These are phyloP conservation scores for Salminus brasiliensis DNA, from an alignment of 2,113 vertebrate species.

Conservation along the genomic window DNA sequence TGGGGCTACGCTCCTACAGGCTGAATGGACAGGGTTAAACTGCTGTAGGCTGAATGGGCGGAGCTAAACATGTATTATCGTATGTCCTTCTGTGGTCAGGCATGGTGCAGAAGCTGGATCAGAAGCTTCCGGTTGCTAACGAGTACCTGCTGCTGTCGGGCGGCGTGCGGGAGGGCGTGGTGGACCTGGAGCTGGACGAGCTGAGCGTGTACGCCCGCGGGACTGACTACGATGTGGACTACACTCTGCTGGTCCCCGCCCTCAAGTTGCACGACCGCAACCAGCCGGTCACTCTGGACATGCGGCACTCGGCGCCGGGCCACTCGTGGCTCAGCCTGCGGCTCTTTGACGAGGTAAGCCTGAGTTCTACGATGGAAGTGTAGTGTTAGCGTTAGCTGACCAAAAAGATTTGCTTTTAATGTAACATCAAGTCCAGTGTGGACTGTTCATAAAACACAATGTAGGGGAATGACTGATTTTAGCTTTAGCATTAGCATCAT, in stretches of 20 bases:
- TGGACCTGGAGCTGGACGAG: conserved; percentile 95
- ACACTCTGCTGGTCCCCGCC: conserved; percentile 92
- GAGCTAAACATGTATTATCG: background rate
- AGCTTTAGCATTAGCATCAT: no score
- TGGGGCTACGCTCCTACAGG: no score
- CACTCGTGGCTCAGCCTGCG: conserved; percentile 97
- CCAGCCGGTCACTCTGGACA: conserved; percentile 95
- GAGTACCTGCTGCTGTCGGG: conserved; percentile 95
- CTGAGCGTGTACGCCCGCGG: conserved; percentile 90
- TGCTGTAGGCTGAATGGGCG: no score
- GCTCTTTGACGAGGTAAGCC: conserved; percentile 88
- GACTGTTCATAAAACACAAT: no score
- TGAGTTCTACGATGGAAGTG: background rate
- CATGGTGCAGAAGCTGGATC: conserved; percentile 98
- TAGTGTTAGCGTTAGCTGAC: no score
- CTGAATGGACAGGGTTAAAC: no score
- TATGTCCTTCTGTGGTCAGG: conserved; percentile 71
- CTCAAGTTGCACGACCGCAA: conserved; percentile 98
- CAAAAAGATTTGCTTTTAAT: no score
- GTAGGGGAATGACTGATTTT: no score
- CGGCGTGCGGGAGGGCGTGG: conserved; percentile 92
- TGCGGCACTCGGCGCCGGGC: conserved; percentile 93
- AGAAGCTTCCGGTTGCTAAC: conserved; percentile 96
- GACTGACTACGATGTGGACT: conserved; percentile 97
- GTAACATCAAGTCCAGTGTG: no score